A percentile compares a stretch with the other conserved stretches of the same genome.
Evolutionary conservation across 2,113 vertebrate species (phyloP).

Genomic region (Geococcyx californianus): DNA sequence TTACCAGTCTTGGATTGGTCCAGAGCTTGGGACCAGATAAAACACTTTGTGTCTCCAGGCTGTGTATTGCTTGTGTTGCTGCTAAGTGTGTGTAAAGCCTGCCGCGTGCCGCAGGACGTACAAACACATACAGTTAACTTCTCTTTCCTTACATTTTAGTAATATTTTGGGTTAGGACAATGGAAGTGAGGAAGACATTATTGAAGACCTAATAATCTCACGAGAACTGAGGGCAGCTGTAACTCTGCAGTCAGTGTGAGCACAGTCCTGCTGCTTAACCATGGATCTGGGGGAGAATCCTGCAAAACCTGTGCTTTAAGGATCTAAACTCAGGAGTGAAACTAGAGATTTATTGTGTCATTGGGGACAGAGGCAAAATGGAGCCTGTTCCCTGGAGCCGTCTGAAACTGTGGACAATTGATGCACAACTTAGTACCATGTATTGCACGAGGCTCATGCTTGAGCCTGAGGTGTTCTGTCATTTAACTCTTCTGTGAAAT

Average conservation of each 20-base stretch:
- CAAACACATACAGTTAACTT: not conserved
- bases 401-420: not conserved
- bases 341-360: not conserved
- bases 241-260: not conserved
- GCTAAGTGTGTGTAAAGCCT: not conserved
- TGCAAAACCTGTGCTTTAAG: not conserved
- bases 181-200: not conserved
- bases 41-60: not conserved
- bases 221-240: not conserved
- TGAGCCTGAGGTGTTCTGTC: too few relatives aligned
- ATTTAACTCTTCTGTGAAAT: not conserved
- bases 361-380: not conserved
- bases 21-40: not conserved
- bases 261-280: not conserved
- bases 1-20: not conserved
- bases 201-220: not conserved
- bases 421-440: not conserved
- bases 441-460: too few relatives aligned
- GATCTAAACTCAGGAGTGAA: not conserved
- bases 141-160: not conserved
- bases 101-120: not conserved
- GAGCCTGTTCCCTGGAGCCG: not conserved
- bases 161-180: not conserved
- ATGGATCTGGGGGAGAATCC: not conserved
- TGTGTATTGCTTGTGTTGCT: not conserved